These are phyloP conservation scores for Cariama cristata DNA, from an alignment of 2,113 vertebrate genomes.

Conservation along the genomic window DNA sequence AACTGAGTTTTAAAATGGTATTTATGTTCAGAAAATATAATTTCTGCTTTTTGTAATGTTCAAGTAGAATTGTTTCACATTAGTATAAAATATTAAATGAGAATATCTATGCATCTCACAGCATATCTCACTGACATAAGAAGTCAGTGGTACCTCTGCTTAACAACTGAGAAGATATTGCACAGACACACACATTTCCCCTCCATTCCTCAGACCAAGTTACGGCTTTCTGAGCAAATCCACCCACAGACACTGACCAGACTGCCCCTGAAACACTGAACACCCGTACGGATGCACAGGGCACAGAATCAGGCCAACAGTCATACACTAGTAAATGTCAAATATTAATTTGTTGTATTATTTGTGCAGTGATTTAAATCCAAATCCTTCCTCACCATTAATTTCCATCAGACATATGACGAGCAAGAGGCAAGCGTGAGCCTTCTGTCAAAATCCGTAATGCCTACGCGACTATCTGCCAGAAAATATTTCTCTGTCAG, in stretches of 20 bases:
- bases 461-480: background rate
- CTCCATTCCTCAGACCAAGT: background rate
- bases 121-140: rapidly evolving
- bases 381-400: background rate
- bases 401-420: background rate
- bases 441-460: conserved; percentile 27
- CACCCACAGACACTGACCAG: background rate
- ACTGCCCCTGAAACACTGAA: background rate
- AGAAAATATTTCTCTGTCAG: conserved; percentile 32
- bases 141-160: background rate
- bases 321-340: background rate
- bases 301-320: background rate
- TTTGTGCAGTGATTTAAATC: background rate
- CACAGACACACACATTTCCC: background rate
- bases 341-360: conserved; percentile 24
- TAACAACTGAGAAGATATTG: background rate
- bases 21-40: background rate
- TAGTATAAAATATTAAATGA: background rate
- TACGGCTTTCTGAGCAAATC: background rate
- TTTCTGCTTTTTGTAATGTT: background rate
- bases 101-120: background rate
- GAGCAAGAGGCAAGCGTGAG: conserved; percentile 5
- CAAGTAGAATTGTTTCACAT: background rate
- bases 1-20: background rate
- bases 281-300: rapidly evolving